Evolutionary conservation across 2,797 vertebrate genomes (phyloP).

Genomic region (Sebastes minor): DNA sequence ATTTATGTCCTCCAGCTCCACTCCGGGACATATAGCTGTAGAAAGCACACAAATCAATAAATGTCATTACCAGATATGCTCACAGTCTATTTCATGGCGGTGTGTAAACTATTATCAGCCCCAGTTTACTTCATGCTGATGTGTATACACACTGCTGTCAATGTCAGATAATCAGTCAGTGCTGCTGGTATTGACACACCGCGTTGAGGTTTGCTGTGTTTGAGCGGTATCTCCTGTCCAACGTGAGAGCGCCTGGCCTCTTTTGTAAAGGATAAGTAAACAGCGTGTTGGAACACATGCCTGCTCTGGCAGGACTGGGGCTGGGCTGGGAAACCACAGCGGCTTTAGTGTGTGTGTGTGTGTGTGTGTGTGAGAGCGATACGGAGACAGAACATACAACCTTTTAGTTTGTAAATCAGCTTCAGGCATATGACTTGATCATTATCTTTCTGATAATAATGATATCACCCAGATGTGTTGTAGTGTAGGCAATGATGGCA

Average conservation of each 20-base stretch:
- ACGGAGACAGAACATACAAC: neutral
- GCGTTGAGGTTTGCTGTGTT: slow-evolving; percentile 58
- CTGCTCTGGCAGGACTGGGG: slow-evolving; percentile 54
- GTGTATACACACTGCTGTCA: slow-evolving; percentile 27
- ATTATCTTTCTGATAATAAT: neutral
- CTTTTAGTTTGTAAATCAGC: slow-evolving; percentile 26
- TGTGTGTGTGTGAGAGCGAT: neutral
- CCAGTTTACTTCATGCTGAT: slow-evolving; percentile 22
- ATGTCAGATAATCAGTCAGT: slow-evolving; percentile 34
- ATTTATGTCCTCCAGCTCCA: slow-evolving; percentile 17
- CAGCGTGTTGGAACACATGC: slow-evolving; percentile 68
- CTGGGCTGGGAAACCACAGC: slow-evolving; percentile 49
- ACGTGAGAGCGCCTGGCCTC: slow-evolving; percentile 51
- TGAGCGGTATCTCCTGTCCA: slow-evolving; percentile 40
- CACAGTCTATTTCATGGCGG: slow-evolving; percentile 1
- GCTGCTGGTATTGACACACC: slow-evolving; percentile 63
- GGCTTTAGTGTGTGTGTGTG: neutral
- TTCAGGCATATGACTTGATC: slow-evolving; percentile 5
- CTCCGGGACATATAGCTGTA: slow-evolving; percentile 2
- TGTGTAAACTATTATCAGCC: slow-evolving; percentile 47
- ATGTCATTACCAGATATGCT: neutral
- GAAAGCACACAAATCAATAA: slow-evolving; percentile 10
- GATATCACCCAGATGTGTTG: neutral
- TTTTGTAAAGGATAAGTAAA: slow-evolving; percentile 76
- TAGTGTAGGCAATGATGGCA: neutral